Evolutionary conservation across 2,113 vertebrate genomes (phyloP).

Genomic region (Todiramphus chloris): DNA sequence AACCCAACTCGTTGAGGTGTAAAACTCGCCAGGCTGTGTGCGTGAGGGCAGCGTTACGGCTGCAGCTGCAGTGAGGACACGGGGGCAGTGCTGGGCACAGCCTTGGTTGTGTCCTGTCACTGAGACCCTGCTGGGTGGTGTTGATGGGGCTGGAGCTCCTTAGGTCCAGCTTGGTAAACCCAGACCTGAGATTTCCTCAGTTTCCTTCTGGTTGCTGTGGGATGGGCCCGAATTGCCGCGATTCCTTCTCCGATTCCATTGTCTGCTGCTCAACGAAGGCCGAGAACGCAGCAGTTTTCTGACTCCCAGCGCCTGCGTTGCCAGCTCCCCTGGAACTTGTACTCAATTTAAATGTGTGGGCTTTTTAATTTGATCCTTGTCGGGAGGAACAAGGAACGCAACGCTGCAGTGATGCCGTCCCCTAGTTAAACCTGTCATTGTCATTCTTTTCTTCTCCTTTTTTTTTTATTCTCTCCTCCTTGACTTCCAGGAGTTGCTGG

Average conservation of each 20-base stretch:
- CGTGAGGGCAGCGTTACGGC: background rate
- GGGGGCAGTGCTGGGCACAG: fast-evolving
- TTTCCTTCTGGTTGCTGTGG: background rate
- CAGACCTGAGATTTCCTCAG: fast-evolving
- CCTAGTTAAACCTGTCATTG: background rate
- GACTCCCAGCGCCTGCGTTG: background rate
- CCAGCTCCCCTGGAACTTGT: conserved; percentile 12
- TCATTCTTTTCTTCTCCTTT: background rate
- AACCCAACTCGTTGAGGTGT: background rate
- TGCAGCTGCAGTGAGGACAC: background rate
- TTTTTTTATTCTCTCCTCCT: background rate
- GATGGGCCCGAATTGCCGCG: background rate
- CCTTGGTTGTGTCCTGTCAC: fast-evolving
- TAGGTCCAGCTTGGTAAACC: background rate
- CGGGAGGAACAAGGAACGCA: conserved; percentile 17
- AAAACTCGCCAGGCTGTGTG: background rate
- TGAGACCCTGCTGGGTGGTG: fast-evolving
- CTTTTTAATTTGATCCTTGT: conserved; percentile 19
- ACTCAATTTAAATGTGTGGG: conserved; percentile 43
- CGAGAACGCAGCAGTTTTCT: background rate
- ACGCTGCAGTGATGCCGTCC: background rate
- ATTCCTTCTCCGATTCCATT: background rate
- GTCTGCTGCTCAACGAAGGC: background rate
- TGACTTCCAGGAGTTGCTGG: background rate
- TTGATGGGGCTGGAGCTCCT: fast-evolving